Evolutionary conservation across 2,113 vertebrate species (phyloP), one percentile per base, ranked within the genome.

Genomic region (Micronisus gabar): DNA sequence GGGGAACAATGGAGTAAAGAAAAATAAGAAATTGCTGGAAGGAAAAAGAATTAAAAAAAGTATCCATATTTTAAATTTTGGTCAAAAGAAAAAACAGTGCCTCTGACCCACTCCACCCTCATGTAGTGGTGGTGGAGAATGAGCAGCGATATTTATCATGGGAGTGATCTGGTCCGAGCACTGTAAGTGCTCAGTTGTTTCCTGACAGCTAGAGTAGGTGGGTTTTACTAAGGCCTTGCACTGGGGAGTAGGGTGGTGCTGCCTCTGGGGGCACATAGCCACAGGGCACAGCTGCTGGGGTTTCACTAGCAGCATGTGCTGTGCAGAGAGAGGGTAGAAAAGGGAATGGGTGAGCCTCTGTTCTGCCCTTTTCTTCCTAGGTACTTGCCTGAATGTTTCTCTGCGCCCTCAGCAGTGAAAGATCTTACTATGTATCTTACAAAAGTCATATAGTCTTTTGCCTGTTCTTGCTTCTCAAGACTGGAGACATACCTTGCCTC

Each of bases 71-170:
- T 65, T 63, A 2, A 26, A 68, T 76, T 52, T 55, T 58, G 10
- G 20, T 58, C 36, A 30, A 47, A 79, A 59, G 7, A 20, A 65
- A 67, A 63, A 65, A 10, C 4, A 7, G 11, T 36, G 18, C 17
- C 4, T 26, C 43, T 80, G 2, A 2, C 7, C 13, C 10, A 26
- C 17, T 55, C 25, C 6, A 10, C 4, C 5, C 13, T 65, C 9
- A 11, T 2, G 0, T 6, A 61, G 40, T 19, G 36, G 8, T 34
- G 18, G 15, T 78, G 68, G 63, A 36, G 63, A 43, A 52, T 1
- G 7, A 52, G 9, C 13, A 68, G 8, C 1, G 7, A 26, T 27
- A 29, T 36, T 25, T 36, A 3, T 6, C 8, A 2, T 3, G 30
- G 53, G 53, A 65, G 38, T 26, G 52, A 36, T n/a, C n/a, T 67